These are phyloP conservation scores for Bathybates hornii DNA, from an alignment of 2,113 vertebrate species.

Conservation along the genomic window DNA sequence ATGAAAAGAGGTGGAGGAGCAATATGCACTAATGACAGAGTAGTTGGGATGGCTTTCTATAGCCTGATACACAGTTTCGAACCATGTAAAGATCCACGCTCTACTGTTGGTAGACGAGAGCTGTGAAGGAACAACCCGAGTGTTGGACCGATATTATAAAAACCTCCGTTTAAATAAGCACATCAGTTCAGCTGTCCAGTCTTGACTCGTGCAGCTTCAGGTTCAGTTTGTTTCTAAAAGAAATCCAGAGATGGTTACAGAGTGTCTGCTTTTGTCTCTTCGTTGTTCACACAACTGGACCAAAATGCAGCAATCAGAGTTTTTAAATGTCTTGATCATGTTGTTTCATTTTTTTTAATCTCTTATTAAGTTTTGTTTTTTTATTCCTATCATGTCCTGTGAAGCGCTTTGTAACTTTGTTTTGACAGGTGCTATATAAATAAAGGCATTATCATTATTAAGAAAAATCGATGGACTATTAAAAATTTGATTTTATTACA, in stretches of 20 bases:
- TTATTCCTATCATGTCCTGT: not conserved
- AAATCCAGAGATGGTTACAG: not conserved
- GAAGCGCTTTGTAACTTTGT: rapidly evolving
- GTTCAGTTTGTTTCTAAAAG: not conserved
- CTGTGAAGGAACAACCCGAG: not conserved
- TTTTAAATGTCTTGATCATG: not conserved
- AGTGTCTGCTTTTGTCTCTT: rapidly evolving
- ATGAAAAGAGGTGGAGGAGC: slow-evolving; percentile 51
- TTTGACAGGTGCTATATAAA: not conserved
- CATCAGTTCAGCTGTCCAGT: not conserved
- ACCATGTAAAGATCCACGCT: not conserved
- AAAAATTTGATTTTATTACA: not conserved
- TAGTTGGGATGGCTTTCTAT: not conserved
- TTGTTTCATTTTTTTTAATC: not conserved
- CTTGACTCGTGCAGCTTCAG: not conserved
- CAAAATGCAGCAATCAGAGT: not conserved
- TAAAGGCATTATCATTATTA: not conserved
- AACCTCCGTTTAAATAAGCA: not conserved
- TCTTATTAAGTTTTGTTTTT: not conserved
- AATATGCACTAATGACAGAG: slow-evolving; percentile 8
- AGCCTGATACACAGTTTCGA: rapidly evolving
- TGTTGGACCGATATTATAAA: not conserved
- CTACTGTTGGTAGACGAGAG: not conserved
- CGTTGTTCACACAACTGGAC: not conserved
- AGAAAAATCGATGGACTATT: rapidly evolving